Conservation (phyloP, 2,888 invertebrate species). For the Microctonus hyperodae region DNA sequence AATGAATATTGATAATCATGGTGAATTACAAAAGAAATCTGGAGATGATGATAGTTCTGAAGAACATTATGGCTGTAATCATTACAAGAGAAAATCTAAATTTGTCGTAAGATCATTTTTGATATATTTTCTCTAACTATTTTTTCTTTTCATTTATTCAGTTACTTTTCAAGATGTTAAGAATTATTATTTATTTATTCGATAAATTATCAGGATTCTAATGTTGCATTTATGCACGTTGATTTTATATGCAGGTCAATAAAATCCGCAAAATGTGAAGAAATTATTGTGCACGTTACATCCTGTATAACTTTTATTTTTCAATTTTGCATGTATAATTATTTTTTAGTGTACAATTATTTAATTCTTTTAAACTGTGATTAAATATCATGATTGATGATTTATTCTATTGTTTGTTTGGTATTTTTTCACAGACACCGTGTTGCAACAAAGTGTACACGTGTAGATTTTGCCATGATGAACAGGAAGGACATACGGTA, state of each 20-base stretch:
- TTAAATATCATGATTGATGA: background rate
- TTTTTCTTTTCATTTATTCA: constrained; percentile 16
- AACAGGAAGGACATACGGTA: constrained; percentile 82
- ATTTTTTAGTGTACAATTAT: too few species aligned
- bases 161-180: too few species aligned
- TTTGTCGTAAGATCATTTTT: constrained; percentile 74
- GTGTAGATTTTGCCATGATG: constrained; percentile 91
- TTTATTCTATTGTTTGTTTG: background rate
- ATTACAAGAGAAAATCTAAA: constrained; percentile 85
- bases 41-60: constrained; percentile 44
- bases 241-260: too few species aligned
- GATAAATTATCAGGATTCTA: too few species aligned
- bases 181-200: too few species aligned
- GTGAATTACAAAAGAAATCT: constrained; percentile 33
- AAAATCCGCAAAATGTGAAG: too few species aligned
- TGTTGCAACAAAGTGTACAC: constrained; percentile 89
- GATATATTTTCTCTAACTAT: constrained; percentile 7
- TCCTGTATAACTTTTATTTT: too few species aligned
- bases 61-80: constrained; percentile 72
- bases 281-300: too few species aligned
- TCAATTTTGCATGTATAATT: too few species aligned
- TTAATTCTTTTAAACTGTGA: too few species aligned
- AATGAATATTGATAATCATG: constrained; percentile 38
- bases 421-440: constrained; percentile 73
- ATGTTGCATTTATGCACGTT: too few species aligned